Evolutionary conservation across 1,140 invertebrate genomes (phyloP), one percentile per base, ranked within the genome.

Genomic region (Solenopsis invicta): DNA sequence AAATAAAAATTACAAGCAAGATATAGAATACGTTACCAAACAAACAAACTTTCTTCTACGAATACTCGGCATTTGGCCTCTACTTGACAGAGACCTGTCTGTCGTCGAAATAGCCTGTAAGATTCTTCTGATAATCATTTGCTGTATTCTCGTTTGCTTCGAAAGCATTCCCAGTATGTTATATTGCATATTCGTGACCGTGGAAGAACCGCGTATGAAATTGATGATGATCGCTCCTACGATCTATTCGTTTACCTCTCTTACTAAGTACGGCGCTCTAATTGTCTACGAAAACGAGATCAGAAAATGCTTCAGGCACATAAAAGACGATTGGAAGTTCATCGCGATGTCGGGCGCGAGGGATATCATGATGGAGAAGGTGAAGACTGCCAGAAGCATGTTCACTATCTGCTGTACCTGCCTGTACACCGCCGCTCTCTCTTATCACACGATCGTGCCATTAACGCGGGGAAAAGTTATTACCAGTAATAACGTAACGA

Each of bases 371-470:
- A 52, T 62, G 0, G 54, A 64, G 4, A 54, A 61, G 3, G 91
- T 90, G 0, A 89, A 91, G 62, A 75, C 87, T 0, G 92, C 88
- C 10, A 85, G 91, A 72, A 81, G 85, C 64, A 66, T 92, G 21
- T 62, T 91, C 1, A 76, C 92, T 2, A 64, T 91, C 10, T 91
- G 91, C 71, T 87, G 91, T 8, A 4, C 90, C 3, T 91, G 92
- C n/a, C 91, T 92, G 89, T 94, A 94, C 13, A 85, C 87, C 21
- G 91, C 92, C 18, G 91, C 91, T n/a, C 52, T 91, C 8, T 92
- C 92, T 76, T 93, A 92, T 71, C 90, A 91, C 10, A 71, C 81
- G 4, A 69, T 93, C 10, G 87, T 93, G 87, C 93, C 92, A 0
- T 69, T 92, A 10, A 29, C 71, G 69, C 90, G 24, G 80, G 75